These are phyloP conservation scores for Calyptomena viridis DNA, from an alignment of 2,113 vertebrate genomes.

Conservation along the genomic window DNA sequence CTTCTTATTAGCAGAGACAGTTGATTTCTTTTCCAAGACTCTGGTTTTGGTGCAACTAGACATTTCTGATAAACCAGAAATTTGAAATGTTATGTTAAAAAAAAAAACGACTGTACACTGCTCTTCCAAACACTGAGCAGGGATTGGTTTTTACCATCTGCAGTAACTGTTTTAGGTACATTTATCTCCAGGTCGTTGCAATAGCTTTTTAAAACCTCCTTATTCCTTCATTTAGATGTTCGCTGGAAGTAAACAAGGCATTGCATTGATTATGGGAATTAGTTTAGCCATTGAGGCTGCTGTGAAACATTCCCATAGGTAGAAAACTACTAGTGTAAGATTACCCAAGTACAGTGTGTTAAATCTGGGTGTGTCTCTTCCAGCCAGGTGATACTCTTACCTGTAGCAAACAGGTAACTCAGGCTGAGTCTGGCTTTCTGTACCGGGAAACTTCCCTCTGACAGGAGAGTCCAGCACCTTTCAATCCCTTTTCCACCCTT, in stretches of 20 bases:
- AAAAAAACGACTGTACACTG: background rate
- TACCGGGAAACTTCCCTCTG: background rate
- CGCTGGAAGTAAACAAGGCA: background rate
- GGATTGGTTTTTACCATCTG: background rate
- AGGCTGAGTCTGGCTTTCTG: background rate
- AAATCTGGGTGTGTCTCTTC: background rate
- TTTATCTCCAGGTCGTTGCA: background rate
- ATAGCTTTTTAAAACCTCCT: background rate
- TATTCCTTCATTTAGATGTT: background rate
- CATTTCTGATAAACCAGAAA: background rate
- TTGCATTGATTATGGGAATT: background rate
- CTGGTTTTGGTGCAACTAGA: background rate
- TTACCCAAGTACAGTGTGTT: background rate
- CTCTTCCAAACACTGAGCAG: background rate
- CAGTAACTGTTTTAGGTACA: background rate
- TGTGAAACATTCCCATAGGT: background rate
- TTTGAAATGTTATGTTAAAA: background rate
- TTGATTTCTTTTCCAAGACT: background rate
- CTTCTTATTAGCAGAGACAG: slow-evolving; percentile 7
- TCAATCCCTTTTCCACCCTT: background rate
- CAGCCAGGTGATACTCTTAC: background rate
- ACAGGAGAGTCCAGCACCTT: background rate
- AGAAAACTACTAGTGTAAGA: background rate
- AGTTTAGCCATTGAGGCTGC: background rate
- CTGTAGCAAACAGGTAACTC: background rate